Evolutionary conservation across 2,888 invertebrate genomes (phyloP), one percentile per base, ranked within the genome.

Genomic region (Lochmaea capreae): DNA sequence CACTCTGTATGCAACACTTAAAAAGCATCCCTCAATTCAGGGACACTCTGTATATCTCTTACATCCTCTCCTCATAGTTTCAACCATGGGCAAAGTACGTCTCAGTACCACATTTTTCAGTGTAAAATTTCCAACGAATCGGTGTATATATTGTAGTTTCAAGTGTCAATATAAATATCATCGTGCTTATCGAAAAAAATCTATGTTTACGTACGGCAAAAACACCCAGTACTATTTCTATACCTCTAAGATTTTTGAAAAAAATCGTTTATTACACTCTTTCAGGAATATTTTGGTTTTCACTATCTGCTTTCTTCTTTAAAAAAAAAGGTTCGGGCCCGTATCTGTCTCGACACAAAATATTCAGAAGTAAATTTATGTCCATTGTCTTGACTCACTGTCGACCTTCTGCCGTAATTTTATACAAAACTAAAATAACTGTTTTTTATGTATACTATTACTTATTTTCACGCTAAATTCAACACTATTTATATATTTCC

Each of bases 81-180:
- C 14, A 43, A 11, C 52, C 16, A 18, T 54, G 10, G n/a, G 18
- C 16, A 54, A 18, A 16, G 3, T 18, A 16, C 3, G n/a, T 9
- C 9, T 18, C 8, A 33, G 33, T 33, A 33, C 6, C n/a, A 61
- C 3, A 39, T 61, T 33, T 61, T 61, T 61, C 39, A 61, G 61
- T 61, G 61, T 61, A 61, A n/a, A 18, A 10, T 54, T 1, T 33
- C 2, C n/a, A 61, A n/a, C 12, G 61, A 3, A 6, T n/a, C 57
- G 26, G 52, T 14, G 71, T 46, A 71, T 46, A 71, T 68, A 65
- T 65, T 67, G 71, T 65, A 61, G 65, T 58, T 63, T 71, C 49
- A 65, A 52, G 65, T 71, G 52, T 63, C 33, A 65, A 67, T 74
- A 71, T 74, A 71, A 71, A 74, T 70, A 54, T 63, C 42, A n/a